These are phyloP conservation scores for Loxodonta africana DNA, from an alignment of 2,113 vertebrate genomes.

Conservation along the genomic window DNA sequence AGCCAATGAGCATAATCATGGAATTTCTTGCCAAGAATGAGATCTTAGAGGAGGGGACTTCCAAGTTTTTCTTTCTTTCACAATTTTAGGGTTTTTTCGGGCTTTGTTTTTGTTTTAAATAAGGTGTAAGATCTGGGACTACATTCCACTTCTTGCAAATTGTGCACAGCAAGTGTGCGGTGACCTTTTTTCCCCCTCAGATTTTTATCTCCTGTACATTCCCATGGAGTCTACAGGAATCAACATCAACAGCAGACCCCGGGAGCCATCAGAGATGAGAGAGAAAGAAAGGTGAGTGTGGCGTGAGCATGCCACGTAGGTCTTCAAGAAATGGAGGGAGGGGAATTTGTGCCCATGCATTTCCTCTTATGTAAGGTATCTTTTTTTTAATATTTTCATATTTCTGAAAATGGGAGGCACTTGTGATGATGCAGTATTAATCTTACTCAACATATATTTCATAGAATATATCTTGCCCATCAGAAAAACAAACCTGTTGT, in stretches of 20 bases:
- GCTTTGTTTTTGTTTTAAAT: background rate
- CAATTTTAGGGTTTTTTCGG: background rate
- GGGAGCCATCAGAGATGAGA: background rate
- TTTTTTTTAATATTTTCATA: background rate
- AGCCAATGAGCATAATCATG: conserved; percentile 51
- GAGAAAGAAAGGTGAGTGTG: background rate
- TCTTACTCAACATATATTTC: background rate
- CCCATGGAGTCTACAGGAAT: background rate
- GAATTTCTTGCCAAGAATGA: conserved; percentile 68
- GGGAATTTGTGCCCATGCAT: background rate
- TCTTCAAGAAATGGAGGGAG: background rate
- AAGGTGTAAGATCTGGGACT: conserved; percentile 59
- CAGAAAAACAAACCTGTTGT: background rate
- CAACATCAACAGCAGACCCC: background rate
- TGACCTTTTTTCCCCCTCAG: background rate
- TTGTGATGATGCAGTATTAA: background rate
- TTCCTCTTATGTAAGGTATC: background rate
- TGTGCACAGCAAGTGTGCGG: background rate
- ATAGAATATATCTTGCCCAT: background rate
- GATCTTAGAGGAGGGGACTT: conserved; percentile 68
- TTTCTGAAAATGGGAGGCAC: conserved; percentile 23
- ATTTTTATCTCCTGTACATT: conserved; percentile 23
- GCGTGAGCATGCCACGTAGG: background rate
- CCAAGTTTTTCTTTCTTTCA: conserved; percentile 57
- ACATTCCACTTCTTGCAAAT: conserved; percentile 43